Evolutionary conservation across 2,797 vertebrate genomes (phyloP).

Genomic region (Mareca penelope): DNA sequence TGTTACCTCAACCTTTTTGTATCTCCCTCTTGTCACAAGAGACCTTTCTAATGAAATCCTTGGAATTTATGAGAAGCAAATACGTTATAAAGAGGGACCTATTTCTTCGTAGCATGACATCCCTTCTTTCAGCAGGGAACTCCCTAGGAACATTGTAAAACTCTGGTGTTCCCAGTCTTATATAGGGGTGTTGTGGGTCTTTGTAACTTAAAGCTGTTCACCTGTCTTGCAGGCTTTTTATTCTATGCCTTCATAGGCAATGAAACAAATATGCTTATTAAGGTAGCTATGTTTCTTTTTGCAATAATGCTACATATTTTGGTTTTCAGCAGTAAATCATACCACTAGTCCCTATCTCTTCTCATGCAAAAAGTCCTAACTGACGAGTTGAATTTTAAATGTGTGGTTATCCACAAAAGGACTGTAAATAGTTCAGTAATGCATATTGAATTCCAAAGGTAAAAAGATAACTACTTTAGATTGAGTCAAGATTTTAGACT

Average conservation of each 20-base stretch:
- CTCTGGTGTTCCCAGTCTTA: not conserved
- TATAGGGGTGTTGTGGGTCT: not conserved
- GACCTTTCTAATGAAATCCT: not conserved
- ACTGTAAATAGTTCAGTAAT: not conserved
- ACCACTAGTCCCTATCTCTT: not conserved
- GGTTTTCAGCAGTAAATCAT: not conserved
- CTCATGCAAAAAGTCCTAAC: not conserved
- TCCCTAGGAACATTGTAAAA: not conserved
- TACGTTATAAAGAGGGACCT: not conserved
- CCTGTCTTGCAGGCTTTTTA: not conserved
- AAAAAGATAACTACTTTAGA: not conserved
- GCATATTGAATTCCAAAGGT: not conserved
- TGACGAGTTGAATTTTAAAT: not conserved
- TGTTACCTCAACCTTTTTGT: not conserved
- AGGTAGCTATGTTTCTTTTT: not conserved
- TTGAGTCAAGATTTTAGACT: not conserved
- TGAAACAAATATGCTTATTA: not conserved
- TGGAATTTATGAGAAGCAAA: not conserved
- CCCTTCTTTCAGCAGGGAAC: not conserved
- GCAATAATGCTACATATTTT: not conserved
- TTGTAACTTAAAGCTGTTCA: not conserved
- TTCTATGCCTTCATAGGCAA: not conserved
- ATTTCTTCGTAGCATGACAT: not conserved
- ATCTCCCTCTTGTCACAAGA: not conserved
- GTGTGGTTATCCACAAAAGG: not conserved